phyloP scores from a whole-genome alignment of 2,797 vertebrate species.

The Enoplosus armatus region DNA sequence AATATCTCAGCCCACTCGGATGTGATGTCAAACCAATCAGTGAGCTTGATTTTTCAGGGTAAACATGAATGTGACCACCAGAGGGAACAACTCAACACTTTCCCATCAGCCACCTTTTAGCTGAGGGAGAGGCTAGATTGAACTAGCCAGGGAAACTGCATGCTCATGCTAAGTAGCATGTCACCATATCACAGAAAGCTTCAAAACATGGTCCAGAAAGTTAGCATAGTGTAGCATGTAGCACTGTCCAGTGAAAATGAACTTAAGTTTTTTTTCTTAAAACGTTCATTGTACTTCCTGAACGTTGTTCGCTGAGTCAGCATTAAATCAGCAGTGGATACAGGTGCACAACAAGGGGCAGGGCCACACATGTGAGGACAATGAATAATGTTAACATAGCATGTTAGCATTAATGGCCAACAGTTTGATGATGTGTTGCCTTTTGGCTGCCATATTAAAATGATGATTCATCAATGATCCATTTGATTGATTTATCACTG shows the following conservation, averaged over 20 bases:
- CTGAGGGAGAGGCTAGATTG: not conserved
- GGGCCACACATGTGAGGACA: not conserved
- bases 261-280: not conserved
- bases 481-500: not conserved
- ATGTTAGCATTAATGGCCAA: not conserved
- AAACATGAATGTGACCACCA: slow-evolving; percentile 11
- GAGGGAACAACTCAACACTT: not conserved
- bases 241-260: too few species aligned
- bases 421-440: not conserved
- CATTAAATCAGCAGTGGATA: not conserved
- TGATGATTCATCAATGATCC: not conserved
- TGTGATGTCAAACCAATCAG: not conserved
- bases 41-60: not conserved
- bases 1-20: too few species aligned
- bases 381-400: not conserved
- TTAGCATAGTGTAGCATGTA: slow-evolving; percentile 23
- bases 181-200: slow-evolving; percentile 1
- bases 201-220: not conserved
- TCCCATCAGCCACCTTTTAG: not conserved
- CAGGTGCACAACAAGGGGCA: not conserved
- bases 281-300: not conserved
- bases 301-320: not conserved
- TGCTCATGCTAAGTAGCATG: slow-evolving; percentile 12
- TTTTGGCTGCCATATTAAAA: not conserved
- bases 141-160: not conserved